Evolutionary conservation across 2,113 vertebrate genomes (phyloP).

Genomic region (Manacus vitellinus): DNA sequence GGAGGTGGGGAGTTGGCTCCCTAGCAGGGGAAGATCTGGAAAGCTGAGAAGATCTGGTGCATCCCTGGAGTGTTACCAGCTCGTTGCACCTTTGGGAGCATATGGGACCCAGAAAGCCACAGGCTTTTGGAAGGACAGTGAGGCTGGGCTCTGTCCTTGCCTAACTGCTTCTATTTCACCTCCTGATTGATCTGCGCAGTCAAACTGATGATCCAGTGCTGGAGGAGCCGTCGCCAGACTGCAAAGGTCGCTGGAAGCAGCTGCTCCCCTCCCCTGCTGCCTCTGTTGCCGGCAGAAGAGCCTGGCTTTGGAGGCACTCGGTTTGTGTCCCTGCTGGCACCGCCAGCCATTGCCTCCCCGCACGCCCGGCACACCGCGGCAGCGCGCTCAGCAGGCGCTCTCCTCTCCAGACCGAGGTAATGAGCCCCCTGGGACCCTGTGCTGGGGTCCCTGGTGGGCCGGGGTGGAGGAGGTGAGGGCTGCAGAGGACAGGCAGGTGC

Average conservation of each 20-base stretch:
- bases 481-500: background rate
- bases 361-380: fast-evolving
- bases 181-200: slow-evolving; percentile 41
- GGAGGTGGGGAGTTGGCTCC: background rate
- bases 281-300: background rate
- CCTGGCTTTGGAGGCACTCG: background rate
- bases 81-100: background rate
- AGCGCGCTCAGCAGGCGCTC: fast-evolving
- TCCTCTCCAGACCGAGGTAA: background rate
- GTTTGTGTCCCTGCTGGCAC: background rate
- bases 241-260: slow-evolving; percentile 48
- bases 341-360: fast-evolving
- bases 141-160: background rate
- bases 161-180: background rate
- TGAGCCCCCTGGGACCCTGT: background rate
- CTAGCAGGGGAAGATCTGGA: background rate
- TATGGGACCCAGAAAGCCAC: background rate
- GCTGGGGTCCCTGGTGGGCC: fast-evolving
- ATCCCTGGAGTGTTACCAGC: background rate
- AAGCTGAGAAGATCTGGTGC: background rate
- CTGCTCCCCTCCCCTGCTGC: slow-evolving; percentile 35
- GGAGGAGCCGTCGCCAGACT: slow-evolving; percentile 18
- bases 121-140: background rate
- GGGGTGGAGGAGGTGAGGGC: background rate
- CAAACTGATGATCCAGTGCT: background rate